Base-by-base conservation (phyloP, 2,113 vertebrate species). In the Cyanoderma ruficeps region DNA sequence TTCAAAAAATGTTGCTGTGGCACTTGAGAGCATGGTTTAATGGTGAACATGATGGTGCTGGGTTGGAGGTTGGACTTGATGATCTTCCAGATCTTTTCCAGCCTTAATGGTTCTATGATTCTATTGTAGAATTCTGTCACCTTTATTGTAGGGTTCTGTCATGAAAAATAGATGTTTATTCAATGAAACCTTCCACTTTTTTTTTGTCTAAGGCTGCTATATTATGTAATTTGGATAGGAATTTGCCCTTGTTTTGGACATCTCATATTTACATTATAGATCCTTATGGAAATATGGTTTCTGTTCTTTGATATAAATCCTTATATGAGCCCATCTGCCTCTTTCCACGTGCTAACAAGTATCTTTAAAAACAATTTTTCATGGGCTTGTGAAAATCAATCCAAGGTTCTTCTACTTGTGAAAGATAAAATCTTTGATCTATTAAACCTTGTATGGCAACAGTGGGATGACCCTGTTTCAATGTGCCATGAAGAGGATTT, bases 251-350 rank as follows among this genome's bases (percentile, higher is more conserved):
- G 9, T n/a, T 89, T 60, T 49, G 28, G 42, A 19, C 50, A 61
- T 77, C 37, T 8, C 7, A 2, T 60, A 20, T 63, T 75, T 75
- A 22, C 14, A 2, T 33, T 30, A 15, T 11, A 65, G 9, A 20
- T 68, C 15, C 13, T 47, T 55, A 33, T 0, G 10, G 33, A 68
- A 71, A 47, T 25, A 53, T 0, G 0, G 7, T 83, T 82, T 70
- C 65, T 82, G 19, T 79, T 89, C 67, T 65, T 83, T 37, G 59
- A 31, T 77, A 39, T 27, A 42, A 61, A 61, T 57, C 20, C 53
- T 13, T 33, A 2, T 19, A 20, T 50, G 28, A 83, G 14, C 37
- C n/a, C 21, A 22, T 27, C 30, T 65, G n/a, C 39, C 9, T 56
- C 84, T 65, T 85, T 46, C 59, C 16, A 0, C 44, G 15, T 91